Base-by-base conservation (phyloP, 2,113 vertebrate genomes). In the Amphilophus citrinellus region DNA sequence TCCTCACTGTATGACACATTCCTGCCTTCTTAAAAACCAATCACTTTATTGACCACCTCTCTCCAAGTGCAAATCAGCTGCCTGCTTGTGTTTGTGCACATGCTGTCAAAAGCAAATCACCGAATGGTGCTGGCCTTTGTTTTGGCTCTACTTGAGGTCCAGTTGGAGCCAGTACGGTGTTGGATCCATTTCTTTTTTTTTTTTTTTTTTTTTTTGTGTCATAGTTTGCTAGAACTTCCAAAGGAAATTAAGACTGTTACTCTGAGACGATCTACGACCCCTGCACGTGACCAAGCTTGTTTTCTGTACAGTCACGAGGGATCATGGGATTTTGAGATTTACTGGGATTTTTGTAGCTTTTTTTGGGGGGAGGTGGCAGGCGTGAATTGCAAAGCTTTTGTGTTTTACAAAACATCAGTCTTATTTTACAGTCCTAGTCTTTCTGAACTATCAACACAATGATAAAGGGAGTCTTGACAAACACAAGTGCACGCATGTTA, bases 181-280 rank as follows among this genome's bases (percentile, higher is more conserved):
- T 71, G 66, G 66, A 13, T 71, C 50, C 27, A 71, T 71, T 71
- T 68, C 17, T 68, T 15, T 18, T 24, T 60, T 65, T 39, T 22
- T 22, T 22, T 22, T 22, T 22, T 22, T 22, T 22, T 22, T 22
- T 22, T 22, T 22, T 22, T 22, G 5, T 22, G 17, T 66, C 42
- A 15, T 71, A 8, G 83, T 76, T 89, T 75, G 91, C 91, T 94
- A 92, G 91, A 86, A 62, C 57, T 88, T 83, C 93, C 92, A 95
- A 95, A 94, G 91, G 76, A 60, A 86, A 80, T 77, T 20, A 80
- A 82, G 71, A 82, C 83, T 80, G 42, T 87, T 85, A 17, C 84
- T 85, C 59, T 76, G 47, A 87, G 79, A 77, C n/a, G 24, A 77
- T 68, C 42, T 80, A 44, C 0, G 42, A 84, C 75, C 58, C 14